phyloP scores from a whole-genome alignment of 2,797 vertebrate genomes.

The Merluccius polli region DNA sequence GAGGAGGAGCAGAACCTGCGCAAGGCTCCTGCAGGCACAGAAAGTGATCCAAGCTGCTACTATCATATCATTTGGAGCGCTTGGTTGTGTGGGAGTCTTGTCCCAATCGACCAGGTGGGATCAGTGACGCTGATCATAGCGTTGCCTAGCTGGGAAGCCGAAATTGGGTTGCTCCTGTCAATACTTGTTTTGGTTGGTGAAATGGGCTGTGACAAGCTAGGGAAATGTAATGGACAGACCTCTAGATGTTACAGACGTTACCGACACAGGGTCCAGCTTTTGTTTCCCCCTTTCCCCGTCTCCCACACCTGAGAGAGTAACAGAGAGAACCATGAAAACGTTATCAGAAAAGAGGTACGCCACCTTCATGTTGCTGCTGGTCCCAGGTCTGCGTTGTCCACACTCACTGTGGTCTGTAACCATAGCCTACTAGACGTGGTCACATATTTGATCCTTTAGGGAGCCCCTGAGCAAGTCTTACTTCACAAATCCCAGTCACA shows the following conservation, averaged over 20 bases:
- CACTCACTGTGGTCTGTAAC: neutral
- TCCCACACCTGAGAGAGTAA: conserved; percentile 35
- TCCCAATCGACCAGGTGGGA: conserved; percentile 62
- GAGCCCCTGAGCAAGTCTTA: neutral
- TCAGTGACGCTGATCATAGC: conserved; percentile 67
- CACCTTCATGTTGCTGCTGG: neutral
- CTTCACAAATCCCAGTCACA: neutral
- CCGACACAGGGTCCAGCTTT: conserved; percentile 32
- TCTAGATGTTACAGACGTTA: conserved; percentile 36
- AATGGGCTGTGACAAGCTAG: conserved; percentile 16
- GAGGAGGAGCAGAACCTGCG: conserved; percentile 82
- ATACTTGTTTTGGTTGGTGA: conserved; percentile 15
- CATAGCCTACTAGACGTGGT: neutral
- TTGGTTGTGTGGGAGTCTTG: conserved; percentile 66
- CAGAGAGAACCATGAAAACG: conserved; percentile 15
- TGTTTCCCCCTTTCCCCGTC: conserved; percentile 4
- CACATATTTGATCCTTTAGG: neutral
- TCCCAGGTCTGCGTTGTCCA: neutral
- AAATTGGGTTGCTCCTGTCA: conserved; percentile 15
- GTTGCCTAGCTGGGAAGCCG: conserved; percentile 33
- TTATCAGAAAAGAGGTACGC: neutral
- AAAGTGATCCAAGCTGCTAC: conserved; percentile 94
- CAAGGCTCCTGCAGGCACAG: conserved; percentile 95
- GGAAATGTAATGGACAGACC: conserved; percentile 6
- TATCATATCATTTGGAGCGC: conserved; percentile 98